Evolutionary conservation across 2,888 invertebrate species (phyloP).

Genomic region (Tachystola acroxantha): DNA sequence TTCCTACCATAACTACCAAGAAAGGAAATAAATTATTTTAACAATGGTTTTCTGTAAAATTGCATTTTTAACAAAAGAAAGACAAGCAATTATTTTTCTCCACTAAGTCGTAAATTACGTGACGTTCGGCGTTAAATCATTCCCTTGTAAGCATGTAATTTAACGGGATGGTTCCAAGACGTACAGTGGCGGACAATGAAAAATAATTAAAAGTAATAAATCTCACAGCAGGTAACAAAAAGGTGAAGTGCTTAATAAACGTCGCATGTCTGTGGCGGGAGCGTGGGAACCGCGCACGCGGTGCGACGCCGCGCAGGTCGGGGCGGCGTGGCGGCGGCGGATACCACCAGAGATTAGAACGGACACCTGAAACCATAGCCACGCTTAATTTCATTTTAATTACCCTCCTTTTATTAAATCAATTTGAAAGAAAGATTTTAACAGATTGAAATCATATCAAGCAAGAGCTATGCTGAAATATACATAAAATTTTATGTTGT

Average conservation of each 20-base stretch:
- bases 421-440: slow-evolving; percentile 4
- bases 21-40: too few relatives aligned
- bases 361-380: slow-evolving; percentile 48
- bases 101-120: slow-evolving; percentile 37
- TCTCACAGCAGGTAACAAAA: slow-evolving; percentile 75
- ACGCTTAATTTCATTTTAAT: slow-evolving; percentile 52
- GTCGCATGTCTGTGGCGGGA: slow-evolving; percentile 64
- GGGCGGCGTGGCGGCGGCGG: background rate
- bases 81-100: slow-evolving; percentile 18
- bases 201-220: slow-evolving; percentile 79
- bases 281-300: slow-evolving; percentile 58
- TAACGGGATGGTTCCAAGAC: slow-evolving; percentile 56
- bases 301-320: slow-evolving; percentile 13
- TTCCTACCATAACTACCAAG: too few relatives aligned
- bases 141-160: slow-evolving; percentile 60
- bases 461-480: too few relatives aligned
- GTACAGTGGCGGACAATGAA: slow-evolving; percentile 68
- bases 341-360: slow-evolving; percentile 33
- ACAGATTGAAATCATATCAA: too few relatives aligned
- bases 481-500: too few relatives aligned
- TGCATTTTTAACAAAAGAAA: too few relatives aligned
- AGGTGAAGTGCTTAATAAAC: slow-evolving; percentile 74
- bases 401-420: slow-evolving; percentile 33
- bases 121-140: slow-evolving; percentile 50
- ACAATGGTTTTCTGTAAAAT: too few relatives aligned